Conservation (phyloP, 2,797 vertebrate genomes). For the Cryptoprocta ferox region DNA sequence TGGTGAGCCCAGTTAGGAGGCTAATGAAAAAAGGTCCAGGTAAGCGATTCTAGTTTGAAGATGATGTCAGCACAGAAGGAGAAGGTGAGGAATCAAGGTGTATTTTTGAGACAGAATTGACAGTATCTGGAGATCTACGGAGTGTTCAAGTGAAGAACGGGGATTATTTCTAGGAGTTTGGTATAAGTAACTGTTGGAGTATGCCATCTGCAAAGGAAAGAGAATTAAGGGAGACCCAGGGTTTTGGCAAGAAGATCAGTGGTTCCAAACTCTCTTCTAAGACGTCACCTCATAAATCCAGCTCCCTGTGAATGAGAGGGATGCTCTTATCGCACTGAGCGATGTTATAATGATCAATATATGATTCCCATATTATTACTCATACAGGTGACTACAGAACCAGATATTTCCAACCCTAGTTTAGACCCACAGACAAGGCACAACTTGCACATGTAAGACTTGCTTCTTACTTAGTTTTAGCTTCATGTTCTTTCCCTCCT, state of each 20-base stretch:
- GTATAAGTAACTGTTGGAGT: not conserved
- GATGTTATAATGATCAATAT: not conserved
- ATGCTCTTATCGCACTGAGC: too few relatives aligned
- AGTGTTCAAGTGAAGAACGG: not conserved
- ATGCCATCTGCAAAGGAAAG: not conserved
- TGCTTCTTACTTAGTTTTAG: not conserved
- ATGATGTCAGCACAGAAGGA: not conserved
- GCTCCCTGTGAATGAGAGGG: not conserved
- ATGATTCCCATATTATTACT: not conserved
- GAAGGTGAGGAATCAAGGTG: not conserved
- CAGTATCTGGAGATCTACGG: not conserved
- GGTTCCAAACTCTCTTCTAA: not conserved
- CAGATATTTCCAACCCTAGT: not conserved
- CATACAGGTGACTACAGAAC: not conserved
- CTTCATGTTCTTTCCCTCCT: not conserved
- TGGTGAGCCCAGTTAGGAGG: not conserved
- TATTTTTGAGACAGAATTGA: not conserved
- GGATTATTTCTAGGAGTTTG: not conserved
- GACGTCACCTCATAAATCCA: not conserved
- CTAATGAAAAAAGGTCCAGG: not conserved
- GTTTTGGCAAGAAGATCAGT: not conserved
- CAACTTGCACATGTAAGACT: not conserved
- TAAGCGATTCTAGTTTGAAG: not conserved
- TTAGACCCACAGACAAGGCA: not conserved
- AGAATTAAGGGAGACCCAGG: not conserved